These are phyloP conservation scores for Macropus fuliginosus DNA, from an alignment of 2,797 vertebrate species.

Conservation along the genomic window DNA sequence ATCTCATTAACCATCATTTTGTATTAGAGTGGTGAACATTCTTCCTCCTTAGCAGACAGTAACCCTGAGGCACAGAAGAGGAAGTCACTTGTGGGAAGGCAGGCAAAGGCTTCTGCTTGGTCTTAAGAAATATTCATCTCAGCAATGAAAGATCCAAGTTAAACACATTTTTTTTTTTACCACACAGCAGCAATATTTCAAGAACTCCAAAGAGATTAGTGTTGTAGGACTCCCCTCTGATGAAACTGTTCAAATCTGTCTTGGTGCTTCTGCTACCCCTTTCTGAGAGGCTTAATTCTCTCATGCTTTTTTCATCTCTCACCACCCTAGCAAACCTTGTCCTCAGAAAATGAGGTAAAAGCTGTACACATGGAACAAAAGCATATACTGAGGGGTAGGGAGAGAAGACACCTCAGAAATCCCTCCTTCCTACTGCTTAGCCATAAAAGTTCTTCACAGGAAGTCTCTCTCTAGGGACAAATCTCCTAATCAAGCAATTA, in stretches of 20 bases:
- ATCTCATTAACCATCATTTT: neutral
- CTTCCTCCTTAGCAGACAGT: neutral
- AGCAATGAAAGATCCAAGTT: neutral
- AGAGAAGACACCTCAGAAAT: neutral
- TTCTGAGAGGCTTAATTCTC: neutral
- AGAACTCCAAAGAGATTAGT: neutral
- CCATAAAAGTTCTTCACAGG: neutral
- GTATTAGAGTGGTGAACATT: neutral
- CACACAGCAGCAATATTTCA: neutral
- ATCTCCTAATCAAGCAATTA: neutral
- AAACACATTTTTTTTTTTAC: neutral
- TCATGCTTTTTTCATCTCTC: neutral
- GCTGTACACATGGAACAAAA: neutral
- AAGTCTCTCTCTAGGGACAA: neutral
- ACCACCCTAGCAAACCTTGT: neutral
- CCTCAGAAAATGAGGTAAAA: neutral
- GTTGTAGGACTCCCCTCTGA: neutral
- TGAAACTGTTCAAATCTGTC: neutral
- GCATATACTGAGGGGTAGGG: neutral
- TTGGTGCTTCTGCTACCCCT: conserved; percentile 7
- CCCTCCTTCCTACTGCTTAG: neutral
- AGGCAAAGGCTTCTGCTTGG: neutral
- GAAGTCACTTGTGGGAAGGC: neutral
- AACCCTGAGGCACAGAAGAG: neutral
- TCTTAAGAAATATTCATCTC: neutral